phyloP scores from a whole-genome alignment of 1,140 invertebrate genomes.

The Cyclina sinensis region DNA sequence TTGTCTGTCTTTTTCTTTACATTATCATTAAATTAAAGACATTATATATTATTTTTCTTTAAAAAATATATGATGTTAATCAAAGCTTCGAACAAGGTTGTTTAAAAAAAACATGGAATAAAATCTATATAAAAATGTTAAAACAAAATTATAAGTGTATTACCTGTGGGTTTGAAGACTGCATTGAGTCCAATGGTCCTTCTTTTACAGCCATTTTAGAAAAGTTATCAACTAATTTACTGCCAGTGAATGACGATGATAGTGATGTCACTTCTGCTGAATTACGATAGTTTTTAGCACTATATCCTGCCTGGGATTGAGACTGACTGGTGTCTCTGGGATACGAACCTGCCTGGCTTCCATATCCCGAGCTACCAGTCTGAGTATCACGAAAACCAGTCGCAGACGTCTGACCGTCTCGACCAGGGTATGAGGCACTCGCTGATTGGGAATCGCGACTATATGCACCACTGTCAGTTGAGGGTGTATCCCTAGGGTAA shows the following conservation, averaged over 20 bases:
- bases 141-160: no score
- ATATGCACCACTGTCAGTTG: conserved; percentile 28
- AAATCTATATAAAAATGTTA: no score
- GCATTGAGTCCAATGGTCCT: conserved; percentile 75
- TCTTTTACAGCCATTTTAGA: conserved; percentile 84
- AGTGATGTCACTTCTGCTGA: conserved; percentile 65
- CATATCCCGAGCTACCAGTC: conserved; percentile 66
- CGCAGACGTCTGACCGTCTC: conserved; percentile 60
- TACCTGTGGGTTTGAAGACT: conserved; percentile 78
- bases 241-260: conserved; percentile 75
- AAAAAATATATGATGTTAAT: no score
- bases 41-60: no score
- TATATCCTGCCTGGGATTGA: conserved; percentile 70
- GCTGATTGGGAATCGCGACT: conserved; percentile 69
- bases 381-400: conserved; percentile 72
- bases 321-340: conserved; percentile 71
- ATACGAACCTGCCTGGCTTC: conserved; percentile 72
- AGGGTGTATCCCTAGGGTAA: conserved; percentile 37
- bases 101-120: no score
- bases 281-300: conserved; percentile 57
- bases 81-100: no score
- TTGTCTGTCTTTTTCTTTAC: no score
- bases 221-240: conserved; percentile 82
- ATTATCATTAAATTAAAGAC: no score
- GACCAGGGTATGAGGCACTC: conserved; percentile 69